A percentile compares a stretch with the other conserved stretches of the same genome.
Evolutionary conservation across 2,113 vertebrate genomes (phyloP).

Genomic region (Tonatia bakeri): DNA sequence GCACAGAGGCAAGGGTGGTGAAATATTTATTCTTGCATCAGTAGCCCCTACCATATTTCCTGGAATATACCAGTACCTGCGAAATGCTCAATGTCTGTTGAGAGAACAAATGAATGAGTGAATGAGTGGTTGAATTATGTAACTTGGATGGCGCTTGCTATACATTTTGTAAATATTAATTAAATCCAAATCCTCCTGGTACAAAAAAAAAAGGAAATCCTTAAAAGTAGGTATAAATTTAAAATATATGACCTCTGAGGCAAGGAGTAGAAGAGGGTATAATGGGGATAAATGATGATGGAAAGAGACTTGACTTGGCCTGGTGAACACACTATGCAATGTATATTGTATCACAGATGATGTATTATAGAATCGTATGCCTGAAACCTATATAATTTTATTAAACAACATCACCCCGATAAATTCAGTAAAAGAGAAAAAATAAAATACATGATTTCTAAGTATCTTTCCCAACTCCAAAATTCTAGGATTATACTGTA

Average conservation of each 20-base stretch:
- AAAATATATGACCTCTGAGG: background rate
- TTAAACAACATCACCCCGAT: no score
- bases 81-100: background rate
- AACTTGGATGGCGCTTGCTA: background rate
- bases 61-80: background rate
- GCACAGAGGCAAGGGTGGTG: background rate
- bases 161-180: background rate
- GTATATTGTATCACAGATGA: no score
- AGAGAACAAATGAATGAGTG: background rate
- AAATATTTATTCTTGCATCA: conserved; percentile 37
- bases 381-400: no score
- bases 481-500: background rate
- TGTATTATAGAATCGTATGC: no score
- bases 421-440: background rate
- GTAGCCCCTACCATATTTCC: background rate
- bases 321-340: no score
- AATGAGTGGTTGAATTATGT: background rate
- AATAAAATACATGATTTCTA: background rate
- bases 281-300: no score
- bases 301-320: no score
- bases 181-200: background rate
- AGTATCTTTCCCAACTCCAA: background rate
- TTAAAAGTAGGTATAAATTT: background rate
- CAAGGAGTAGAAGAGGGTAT: no score
- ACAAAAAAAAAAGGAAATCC: background rate